Conservation (phyloP, 2,888 invertebrate species). For the Spodoptera exigua region DNA sequence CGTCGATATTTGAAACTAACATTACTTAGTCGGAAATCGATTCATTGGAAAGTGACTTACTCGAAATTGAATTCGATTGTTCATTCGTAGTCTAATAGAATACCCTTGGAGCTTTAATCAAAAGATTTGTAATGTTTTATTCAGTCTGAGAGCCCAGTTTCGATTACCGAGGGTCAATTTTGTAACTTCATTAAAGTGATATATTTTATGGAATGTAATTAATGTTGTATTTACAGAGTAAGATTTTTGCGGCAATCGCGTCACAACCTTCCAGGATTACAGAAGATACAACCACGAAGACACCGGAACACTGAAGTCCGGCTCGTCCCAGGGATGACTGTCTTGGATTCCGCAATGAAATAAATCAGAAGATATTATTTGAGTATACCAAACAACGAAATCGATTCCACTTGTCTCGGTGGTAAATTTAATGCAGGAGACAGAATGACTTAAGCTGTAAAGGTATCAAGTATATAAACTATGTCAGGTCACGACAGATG, state of each 20-base stretch:
- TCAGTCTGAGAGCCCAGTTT: constrained; percentile 30
- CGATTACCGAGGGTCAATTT: constrained; percentile 36
- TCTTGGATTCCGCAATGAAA: too few relatives aligned
- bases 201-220: constrained; percentile 58
- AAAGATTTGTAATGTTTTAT: constrained; percentile 58
- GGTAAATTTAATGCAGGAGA: too few relatives aligned
- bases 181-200: constrained; percentile 53
- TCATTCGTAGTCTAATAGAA: constrained; percentile 45
- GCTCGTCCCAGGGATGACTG: too few relatives aligned
- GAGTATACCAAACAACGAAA: too few relatives aligned
- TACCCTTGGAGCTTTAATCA: constrained; percentile 66
- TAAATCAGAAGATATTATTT: too few relatives aligned
- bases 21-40: constrained; percentile 48
- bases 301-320: too few relatives aligned
- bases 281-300: too few relatives aligned
- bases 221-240: constrained; percentile 61
- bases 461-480: constrained; percentile 69
- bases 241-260: too few relatives aligned
- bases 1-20: constrained; percentile 34
- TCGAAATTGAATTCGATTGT: constrained; percentile 58
- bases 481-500: constrained; percentile 70
- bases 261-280: too few relatives aligned
- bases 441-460: too few relatives aligned
- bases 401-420: too few relatives aligned
- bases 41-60: constrained; percentile 48